Evolutionary conservation across 92 coral and sea anemone species (phyloP), one percentile per base, ranked within the genome.

Genomic region (Palythoa grandis): DNA sequence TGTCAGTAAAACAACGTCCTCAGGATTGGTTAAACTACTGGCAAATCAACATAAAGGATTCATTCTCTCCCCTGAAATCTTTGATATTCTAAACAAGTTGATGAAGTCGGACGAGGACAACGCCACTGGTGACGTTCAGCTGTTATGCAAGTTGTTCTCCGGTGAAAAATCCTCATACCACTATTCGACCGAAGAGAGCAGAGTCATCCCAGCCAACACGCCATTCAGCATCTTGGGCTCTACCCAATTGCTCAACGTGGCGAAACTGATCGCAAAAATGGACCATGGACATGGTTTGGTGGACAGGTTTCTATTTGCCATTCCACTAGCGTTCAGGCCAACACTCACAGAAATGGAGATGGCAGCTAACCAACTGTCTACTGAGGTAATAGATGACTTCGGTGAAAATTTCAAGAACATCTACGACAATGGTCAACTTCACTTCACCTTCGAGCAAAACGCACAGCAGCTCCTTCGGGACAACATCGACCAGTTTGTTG

Each of bases 251-350:
- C 78, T 79, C 12, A 90, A 90, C 40, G 83, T 85, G 24, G 88
- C 91, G 7, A 88, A 91, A 65, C 56, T 89, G 11, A 86, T 92
- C 66, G 90, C 92, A 17, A 71, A 83, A 74, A 89, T 89, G 94
- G 90, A 85, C 84, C 92, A 91, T 23, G 87, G 89, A 10, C 94
- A 88, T 69, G 89, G 88, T 52, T 79, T 88, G 50, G 76, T 91
- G 10, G 88, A 88, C 77, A 77, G 91, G 54, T n/a, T 91, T 53
- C 90, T 88, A 20, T 73, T 91, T 52, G 70, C 94, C 29, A 77
- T 82, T 35, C 92, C 92, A n/a, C 72, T 91, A 40, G 90, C 87
- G 47, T 75, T 67, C n/a, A 58, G 65, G 65, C 65, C 10, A 83
- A 35, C 91, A 88, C 39, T 25, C 88, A 43, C 48, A 12, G 70